Evolutionary conservation across 2,113 vertebrate species (phyloP).

Genomic region (Cynocephalus volans): DNA sequence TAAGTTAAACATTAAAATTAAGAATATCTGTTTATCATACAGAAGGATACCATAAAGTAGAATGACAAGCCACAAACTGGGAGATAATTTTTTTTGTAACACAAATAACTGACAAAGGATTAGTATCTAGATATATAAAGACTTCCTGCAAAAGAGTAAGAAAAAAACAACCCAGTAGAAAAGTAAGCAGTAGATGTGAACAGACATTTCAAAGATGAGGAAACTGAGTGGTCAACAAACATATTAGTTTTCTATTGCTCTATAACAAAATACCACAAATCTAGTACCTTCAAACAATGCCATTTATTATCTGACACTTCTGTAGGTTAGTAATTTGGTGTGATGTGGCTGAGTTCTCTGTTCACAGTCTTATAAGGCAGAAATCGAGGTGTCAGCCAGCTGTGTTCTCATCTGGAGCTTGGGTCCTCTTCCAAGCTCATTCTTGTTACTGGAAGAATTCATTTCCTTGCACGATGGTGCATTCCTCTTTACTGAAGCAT

Average conservation of each 20-base stretch:
- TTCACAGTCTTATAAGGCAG: not conserved
- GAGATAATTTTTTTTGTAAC: conserved; percentile 6
- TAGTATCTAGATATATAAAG: not conserved
- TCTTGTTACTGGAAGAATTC: not conserved
- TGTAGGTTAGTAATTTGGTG: not conserved
- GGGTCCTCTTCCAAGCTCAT: not conserved
- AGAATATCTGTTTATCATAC: not conserved
- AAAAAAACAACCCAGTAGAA: not conserved
- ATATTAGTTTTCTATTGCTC: not conserved
- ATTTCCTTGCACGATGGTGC: not conserved
- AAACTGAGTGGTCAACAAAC: not conserved
- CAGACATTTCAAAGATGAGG: not conserved
- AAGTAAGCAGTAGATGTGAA: not conserved
- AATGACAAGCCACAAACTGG: not conserved
- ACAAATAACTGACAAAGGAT: not conserved
- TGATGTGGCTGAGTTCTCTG: not conserved
- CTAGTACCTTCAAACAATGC: not conserved
- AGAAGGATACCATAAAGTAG: not conserved
- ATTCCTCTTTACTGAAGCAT: not conserved
- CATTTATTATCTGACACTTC: not conserved
- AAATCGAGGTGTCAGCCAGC: not conserved
- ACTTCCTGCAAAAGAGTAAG: not conserved
- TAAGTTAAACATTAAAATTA: conserved; percentile 31
- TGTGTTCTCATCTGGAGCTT: not conserved
- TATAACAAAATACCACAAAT: not conserved